Evolutionary conservation across 2,888 invertebrate species (phyloP).

Genomic region (Xestobium rufovillosum): DNA sequence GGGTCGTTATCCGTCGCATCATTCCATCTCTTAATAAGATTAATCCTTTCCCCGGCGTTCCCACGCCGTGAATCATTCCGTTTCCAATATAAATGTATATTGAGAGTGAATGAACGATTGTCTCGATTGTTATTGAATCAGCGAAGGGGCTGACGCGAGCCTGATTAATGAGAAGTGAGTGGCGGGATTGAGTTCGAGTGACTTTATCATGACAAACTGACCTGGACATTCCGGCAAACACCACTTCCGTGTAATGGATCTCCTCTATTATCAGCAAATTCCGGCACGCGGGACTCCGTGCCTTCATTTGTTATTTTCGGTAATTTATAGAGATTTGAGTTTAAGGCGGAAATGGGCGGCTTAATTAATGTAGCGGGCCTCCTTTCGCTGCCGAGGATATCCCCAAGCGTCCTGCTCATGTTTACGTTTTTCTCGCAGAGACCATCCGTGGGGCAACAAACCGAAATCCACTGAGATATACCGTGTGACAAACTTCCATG

Average conservation of each 20-base stretch:
- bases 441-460: too few relatives aligned
- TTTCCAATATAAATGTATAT: slow-evolving; percentile 35
- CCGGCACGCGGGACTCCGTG: not conserved
- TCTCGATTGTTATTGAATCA: slow-evolving; percentile 29
- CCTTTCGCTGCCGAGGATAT: too few relatives aligned
- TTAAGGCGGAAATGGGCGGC: too few relatives aligned
- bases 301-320: too few relatives aligned
- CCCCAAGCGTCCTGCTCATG: too few relatives aligned
- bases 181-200: slow-evolving; percentile 24
- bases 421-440: too few relatives aligned
- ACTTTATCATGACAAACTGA: slow-evolving; percentile 29
- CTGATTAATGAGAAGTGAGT: slow-evolving; percentile 31
- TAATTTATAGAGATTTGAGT: too few relatives aligned
- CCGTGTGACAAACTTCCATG: too few relatives aligned
- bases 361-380: too few relatives aligned
- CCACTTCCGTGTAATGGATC: slow-evolving; percentile 10
- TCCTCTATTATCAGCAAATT: slow-evolving; percentile 13
- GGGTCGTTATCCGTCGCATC: too few relatives aligned
- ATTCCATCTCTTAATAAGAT: slow-evolving; percentile 13
- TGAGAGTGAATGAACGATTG: slow-evolving; percentile 31
- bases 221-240: slow-evolving; percentile 13
- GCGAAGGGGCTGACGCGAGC: slow-evolving; percentile 23
- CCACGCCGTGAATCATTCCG: slow-evolving; percentile 23
- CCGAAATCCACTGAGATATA: too few relatives aligned
- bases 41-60: slow-evolving; percentile 14